Base-by-base conservation (phyloP, 2,113 vertebrate genomes). In the Callionymus lyra region DNA sequence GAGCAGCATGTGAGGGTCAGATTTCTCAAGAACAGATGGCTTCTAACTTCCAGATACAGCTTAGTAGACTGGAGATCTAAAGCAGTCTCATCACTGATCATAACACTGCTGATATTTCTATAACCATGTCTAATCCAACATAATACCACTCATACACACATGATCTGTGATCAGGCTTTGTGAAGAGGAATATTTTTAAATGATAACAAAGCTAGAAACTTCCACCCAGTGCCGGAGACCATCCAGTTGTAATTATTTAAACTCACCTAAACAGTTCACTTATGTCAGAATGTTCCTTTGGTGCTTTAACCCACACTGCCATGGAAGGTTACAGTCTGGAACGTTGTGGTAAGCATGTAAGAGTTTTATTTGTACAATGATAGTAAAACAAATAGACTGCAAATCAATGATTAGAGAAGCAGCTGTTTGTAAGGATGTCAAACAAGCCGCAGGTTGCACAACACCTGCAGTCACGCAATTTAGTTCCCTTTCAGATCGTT, bases 361-460 rank as follows among this genome's bases (percentile, higher is more conserved):
- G n/a, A n/a, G n/a, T n/a, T n/a, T n/a, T n/a, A n/a, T n/a, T 91
- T 90, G 84, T 85, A 77, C 77, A 80, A 81, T 80, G 89, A 91
- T 90, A 84, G 68, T 60, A 54, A 87, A 85, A 89, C 88, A 85
- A 89, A 88, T 85, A 87, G 76, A 78, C 81, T 87, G 82, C 91
- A 89, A 94, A 97, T 93, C 93, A 94, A 91, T 91, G 91, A 83
- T 46, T 9, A 79, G 74, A 70, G 76, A 74, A 83, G 85, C 93
- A 93, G 87, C 85, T 97, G 93, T 90, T 93, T 83, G 89, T 85
- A 87, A 92, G 91, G 90, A 97, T 92, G 90, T 90, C 91, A 80
- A 92, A 92, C 91, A 91, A 89, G 37, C 74, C 59, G 36, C 35
- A 60, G 74, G 81, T 74, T 80, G 82, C 84, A 77, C 62, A 70